These are phyloP conservation scores for Gobio gobio DNA, from an alignment of 2,113 vertebrate species.

Conservation along the genomic window DNA sequence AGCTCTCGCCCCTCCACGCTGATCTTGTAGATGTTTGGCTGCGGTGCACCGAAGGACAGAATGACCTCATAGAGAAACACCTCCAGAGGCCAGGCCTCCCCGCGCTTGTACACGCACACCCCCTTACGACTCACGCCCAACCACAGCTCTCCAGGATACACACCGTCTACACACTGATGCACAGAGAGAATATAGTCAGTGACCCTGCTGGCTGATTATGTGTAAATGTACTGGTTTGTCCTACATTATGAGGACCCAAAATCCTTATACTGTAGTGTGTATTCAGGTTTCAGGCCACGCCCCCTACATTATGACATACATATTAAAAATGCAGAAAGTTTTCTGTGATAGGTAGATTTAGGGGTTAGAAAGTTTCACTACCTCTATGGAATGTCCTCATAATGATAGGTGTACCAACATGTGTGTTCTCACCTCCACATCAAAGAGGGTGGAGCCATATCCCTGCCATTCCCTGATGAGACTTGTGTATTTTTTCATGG, in stretches of 20 bases:
- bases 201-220: neutral
- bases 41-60: conserved; percentile 92
- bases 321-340: no score
- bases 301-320: no score
- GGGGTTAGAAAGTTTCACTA: no score
- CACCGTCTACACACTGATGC: conserved; percentile 84
- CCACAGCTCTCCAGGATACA: conserved; percentile 92
- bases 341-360: no score
- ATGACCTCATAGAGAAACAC: conserved; percentile 94
- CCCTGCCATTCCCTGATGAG: conserved; percentile 95
- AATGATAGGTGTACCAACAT: no score
- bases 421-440: conserved; percentile 85
- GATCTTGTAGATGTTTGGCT: conserved; percentile 92
- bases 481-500: conserved; percentile 93
- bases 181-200: neutral
- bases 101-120: conserved; percentile 93
- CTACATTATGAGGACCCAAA: no score
- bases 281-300: no score
- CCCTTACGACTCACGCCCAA: conserved; percentile 90
- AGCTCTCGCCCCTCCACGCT: conserved; percentile 91
- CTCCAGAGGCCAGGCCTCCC: conserved; percentile 89
- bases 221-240: no score
- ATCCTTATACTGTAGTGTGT: no score
- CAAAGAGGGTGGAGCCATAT: conserved; percentile 94
- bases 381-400: no score